Evolutionary conservation across 2,113 vertebrate species (phyloP).

Genomic region (Chloebia gouldiae): DNA sequence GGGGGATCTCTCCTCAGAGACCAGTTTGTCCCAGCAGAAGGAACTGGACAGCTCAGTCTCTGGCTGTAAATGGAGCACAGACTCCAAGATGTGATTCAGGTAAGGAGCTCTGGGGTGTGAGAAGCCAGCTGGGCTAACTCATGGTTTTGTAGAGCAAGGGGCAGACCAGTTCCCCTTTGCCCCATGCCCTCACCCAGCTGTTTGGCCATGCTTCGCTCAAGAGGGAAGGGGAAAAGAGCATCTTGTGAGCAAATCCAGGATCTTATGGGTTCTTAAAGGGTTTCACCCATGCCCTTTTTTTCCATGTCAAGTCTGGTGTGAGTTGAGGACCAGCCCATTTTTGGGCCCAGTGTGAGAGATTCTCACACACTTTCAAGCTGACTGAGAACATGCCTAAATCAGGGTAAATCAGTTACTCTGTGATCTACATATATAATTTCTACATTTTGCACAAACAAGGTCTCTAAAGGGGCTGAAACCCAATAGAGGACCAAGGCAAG

Average conservation of each 20-base stretch:
- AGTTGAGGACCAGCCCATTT: not conserved
- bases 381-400: not conserved
- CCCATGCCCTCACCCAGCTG: not conserved
- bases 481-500: not conserved
- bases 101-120: not conserved
- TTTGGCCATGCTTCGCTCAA: not conserved
- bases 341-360: not conserved
- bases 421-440: not conserved
- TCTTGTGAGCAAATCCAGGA: not conserved
- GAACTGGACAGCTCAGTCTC: not conserved
- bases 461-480: not conserved
- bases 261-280: not conserved
- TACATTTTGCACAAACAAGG: not conserved
- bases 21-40: not conserved
- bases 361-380: not conserved
- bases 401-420: not conserved
- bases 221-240: not conserved
- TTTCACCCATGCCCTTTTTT: not conserved
- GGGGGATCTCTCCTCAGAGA: not conserved
- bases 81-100: not conserved
- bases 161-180: not conserved
- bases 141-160: not conserved
- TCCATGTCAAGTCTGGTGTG: not conserved
- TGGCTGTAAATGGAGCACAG: not conserved
- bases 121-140: not conserved